Percentiles rank a stretch among this genome's conserved stretches.
Conservation (phyloP, 2,888 invertebrate species). For the Theodoxus fluviatilis region DNA sequence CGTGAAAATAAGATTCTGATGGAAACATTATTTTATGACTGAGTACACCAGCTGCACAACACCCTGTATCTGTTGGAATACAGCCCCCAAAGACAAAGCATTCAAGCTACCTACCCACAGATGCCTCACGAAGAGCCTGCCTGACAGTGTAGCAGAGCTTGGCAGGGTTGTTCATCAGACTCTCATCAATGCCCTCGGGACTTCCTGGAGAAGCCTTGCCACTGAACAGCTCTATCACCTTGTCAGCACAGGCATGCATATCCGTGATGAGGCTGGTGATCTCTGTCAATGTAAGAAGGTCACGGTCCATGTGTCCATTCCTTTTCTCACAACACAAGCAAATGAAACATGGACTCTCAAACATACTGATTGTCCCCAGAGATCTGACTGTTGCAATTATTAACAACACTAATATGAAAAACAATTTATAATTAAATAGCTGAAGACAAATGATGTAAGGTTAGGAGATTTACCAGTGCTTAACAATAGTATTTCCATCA, state of each 20-base stretch:
- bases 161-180: conserved; percentile 70
- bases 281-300: conserved; percentile 67
- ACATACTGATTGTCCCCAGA: no score
- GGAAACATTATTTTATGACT: no score
- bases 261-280: conserved; percentile 73
- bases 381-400: no score
- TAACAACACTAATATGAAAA: conserved; percentile 8
- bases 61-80: no score
- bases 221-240: conserved; percentile 72
- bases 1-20: no score
- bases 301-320: not conserved
- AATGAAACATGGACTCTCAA: not conserved
- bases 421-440: not conserved
- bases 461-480: no score
- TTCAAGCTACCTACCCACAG: conserved; percentile 70
- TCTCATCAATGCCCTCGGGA: conserved; percentile 43
- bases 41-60: no score
- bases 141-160: conserved; percentile 73
- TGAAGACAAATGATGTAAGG: no score
- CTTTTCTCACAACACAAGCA: not conserved
- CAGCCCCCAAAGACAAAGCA: no score
- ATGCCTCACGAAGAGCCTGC: conserved; percentile 72
- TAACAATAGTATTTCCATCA: no score
- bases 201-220: conserved; percentile 41
- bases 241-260: conserved; percentile 73